Evolutionary conservation across 1,140 invertebrate genomes (phyloP).

Genomic region (Cotesia typhae): DNA sequence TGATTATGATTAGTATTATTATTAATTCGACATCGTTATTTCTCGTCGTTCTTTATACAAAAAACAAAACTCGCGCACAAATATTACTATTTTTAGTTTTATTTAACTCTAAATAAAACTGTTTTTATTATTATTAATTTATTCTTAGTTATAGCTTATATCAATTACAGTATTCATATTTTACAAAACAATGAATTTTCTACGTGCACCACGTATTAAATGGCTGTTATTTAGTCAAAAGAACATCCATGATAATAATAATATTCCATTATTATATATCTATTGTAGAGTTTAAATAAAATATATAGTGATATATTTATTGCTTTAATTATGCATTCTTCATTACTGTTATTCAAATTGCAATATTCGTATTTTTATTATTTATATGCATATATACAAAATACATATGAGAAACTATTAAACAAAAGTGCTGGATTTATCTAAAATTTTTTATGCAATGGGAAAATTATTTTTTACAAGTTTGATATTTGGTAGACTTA

Average conservation of each 20-base stretch:
- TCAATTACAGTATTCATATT: conserved; percentile 31
- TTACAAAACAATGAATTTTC: conserved; percentile 32
- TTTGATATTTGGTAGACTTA: no score
- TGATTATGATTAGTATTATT: not conserved
- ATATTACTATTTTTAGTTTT: conserved; percentile 27
- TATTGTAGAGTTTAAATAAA: not conserved
- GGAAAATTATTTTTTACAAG: no score
- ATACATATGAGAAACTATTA: conserved; percentile 8
- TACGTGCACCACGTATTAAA: conserved; percentile 14
- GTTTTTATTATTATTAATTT: conserved; percentile 28
- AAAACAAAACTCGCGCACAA: conserved; percentile 34
- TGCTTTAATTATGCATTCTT: no score
- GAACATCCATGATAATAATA: conserved; percentile 7
- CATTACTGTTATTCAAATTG: conserved; percentile 7
- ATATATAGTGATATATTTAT: no score
- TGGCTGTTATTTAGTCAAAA: not conserved
- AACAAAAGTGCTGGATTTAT: not conserved
- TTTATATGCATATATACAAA: conserved; percentile 4
- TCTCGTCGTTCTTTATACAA: conserved; percentile 54
- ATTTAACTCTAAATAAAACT: conserved; percentile 35
- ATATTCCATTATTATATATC: conserved; percentile 7
- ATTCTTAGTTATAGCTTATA: not conserved
- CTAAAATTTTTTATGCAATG: not conserved
- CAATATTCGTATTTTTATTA: not conserved
- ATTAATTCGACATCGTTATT: conserved; percentile 28